phyloP scores from a whole-genome alignment of 1,140 invertebrate genomes.

The Drosophila lacertosa region DNA sequence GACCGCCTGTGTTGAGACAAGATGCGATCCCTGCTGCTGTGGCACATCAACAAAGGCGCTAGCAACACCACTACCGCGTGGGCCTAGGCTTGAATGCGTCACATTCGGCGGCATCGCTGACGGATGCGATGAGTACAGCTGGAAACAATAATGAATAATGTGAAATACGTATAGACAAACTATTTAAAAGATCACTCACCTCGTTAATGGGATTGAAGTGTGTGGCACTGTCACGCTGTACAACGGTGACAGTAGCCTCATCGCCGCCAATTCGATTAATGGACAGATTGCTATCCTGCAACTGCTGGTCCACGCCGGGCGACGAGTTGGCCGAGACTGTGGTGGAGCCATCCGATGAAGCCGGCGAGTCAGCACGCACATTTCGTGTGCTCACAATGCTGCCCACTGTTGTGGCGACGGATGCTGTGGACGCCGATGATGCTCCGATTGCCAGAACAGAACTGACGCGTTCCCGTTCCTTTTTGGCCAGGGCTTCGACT shows the following conservation, averaged over 20 bases:
- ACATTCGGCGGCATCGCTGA: conserved; percentile 34
- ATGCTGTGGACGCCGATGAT: conserved; percentile 55
- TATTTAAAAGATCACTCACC: conserved; percentile 29
- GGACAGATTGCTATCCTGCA: conserved; percentile 85
- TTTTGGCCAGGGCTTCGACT: conserved; percentile 75
- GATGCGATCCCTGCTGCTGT: conserved; percentile 39
- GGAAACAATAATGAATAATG: neutral
- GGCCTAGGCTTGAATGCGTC: conserved; percentile 46
- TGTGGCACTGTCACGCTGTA: conserved; percentile 55
- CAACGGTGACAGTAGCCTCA: conserved; percentile 9
- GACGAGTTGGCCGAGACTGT: conserved; percentile 92
- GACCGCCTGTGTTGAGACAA: conserved; percentile 22
- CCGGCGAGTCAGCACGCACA: conserved; percentile 80
- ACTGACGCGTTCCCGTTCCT: conserved; percentile 63
- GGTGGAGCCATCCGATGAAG: conserved; percentile 87
- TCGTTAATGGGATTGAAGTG: conserved; percentile 83
- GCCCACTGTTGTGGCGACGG: conserved; percentile 25
- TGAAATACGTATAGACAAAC: neutral
- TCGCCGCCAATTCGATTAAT: conserved; percentile 58
- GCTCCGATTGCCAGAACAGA: conserved; percentile 55
- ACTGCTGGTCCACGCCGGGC: conserved; percentile 88
- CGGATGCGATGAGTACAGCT: conserved; percentile 72
- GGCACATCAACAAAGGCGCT: conserved; percentile 65
- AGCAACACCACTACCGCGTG: conserved; percentile 43
- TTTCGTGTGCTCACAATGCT: conserved; percentile 52